A percentile compares a stretch with the other conserved stretches of the same genome.
phyloP scores from a whole-genome alignment of 2,797 vertebrate species.

The Bradypodion pumilum region DNA sequence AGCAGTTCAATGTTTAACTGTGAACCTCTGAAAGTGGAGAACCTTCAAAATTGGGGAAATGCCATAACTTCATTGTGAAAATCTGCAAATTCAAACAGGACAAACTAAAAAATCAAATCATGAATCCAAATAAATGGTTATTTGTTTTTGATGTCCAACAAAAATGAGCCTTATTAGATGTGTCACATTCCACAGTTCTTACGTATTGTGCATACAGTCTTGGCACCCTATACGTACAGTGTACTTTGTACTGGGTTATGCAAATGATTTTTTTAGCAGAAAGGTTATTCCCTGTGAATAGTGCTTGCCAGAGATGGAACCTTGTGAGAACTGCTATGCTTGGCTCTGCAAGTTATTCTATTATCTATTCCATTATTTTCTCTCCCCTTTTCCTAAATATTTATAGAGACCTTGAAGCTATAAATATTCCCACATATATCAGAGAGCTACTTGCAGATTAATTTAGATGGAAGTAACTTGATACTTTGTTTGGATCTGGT shows the following conservation, averaged over 20 bases:
- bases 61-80: conserved; percentile 31
- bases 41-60: conserved; percentile 53
- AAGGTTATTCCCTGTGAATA: fast-evolving
- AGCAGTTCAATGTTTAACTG: conserved; percentile 62
- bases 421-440: neutral
- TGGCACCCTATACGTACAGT: conserved; percentile 28
- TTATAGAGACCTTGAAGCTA: neutral
- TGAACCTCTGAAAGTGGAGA: conserved; percentile 48
- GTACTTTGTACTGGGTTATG: neutral
- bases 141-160: conserved; percentile 45
- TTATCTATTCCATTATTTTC: neutral
- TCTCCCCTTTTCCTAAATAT: conserved; percentile 24
- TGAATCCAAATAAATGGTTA: conserved; percentile 21
- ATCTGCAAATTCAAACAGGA: conserved; percentile 38
- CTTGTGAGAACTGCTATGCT: fast-evolving
- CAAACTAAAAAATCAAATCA: conserved; percentile 4
- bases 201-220: neutral
- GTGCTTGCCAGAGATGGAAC: conserved; percentile 9
- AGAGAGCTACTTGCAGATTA: conserved; percentile 28
- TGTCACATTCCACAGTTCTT: conserved; percentile 52
- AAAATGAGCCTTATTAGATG: fast-evolving
- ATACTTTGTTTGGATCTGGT: no score
- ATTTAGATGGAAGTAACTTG: neutral
- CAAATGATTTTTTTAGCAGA: neutral
- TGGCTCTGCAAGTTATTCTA: neutral